Evolutionary conservation across 1,140 invertebrate species (phyloP).

Genomic region (Euwallacea similis): DNA sequence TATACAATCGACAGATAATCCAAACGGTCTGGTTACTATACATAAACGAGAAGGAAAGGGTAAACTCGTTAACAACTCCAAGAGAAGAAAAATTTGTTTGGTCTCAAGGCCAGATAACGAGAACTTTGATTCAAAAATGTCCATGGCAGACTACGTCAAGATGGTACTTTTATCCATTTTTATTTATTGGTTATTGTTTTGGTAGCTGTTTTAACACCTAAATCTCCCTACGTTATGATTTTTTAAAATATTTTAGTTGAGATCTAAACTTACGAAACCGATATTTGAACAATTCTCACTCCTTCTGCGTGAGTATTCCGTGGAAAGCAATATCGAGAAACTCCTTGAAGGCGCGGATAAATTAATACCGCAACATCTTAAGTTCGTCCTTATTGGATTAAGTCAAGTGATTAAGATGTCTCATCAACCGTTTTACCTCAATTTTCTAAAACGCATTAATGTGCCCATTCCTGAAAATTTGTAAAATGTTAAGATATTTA

Average conservation of each 20-base stretch:
- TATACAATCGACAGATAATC: too few relatives aligned
- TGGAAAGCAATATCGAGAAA: background rate
- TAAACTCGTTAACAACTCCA: too few relatives aligned
- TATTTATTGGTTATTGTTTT: conserved; percentile 52
- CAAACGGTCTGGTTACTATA: too few relatives aligned
- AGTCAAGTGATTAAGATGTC: background rate
- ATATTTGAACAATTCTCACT: too few relatives aligned
- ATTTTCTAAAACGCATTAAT: conserved; percentile 20
- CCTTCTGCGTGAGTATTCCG: conserved; percentile 62
- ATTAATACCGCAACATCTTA: conserved; percentile 10
- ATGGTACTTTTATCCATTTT: conserved; percentile 42
- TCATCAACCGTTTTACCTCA: background rate
- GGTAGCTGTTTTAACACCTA: conserved; percentile 54
- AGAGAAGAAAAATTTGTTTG: background rate
- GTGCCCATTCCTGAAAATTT: conserved; percentile 21
- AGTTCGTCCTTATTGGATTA: conserved; percentile 13
- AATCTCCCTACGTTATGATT: background rate
- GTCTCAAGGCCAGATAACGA: background rate
- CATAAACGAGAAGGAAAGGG: too few relatives aligned
- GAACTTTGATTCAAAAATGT: conserved; percentile 12
- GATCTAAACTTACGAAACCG: too few relatives aligned
- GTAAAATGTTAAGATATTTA: conserved; percentile 4
- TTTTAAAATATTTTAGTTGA: background rate
- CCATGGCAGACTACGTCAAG: conserved; percentile 43
- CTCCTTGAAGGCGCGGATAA: conserved; percentile 8